Base-by-base conservation (phyloP, 2,888 invertebrate species). In the Morinoia aosen region DNA sequence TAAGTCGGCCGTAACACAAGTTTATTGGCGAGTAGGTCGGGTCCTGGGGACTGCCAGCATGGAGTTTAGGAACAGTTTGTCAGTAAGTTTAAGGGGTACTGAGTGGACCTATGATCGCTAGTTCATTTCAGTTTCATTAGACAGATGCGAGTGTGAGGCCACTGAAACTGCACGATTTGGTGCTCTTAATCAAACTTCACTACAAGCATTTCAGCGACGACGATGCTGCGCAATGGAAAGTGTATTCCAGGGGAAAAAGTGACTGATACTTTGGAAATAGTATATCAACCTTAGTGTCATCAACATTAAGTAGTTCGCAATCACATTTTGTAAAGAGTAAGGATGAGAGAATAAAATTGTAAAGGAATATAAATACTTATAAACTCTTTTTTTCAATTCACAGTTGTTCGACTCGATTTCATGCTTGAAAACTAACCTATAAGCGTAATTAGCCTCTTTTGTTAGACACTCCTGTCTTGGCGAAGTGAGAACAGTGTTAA, bases 1-100 rank as follows among this genome's bases (percentile, higher is more conserved):
- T 93, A 57, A 93, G 57, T n/a, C n/a, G 58, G 90, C 19, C 90
- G 90, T 90, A 90, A 48, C 90, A 90, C 40, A 16, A 90, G 90
- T 90, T 40, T 48, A 90, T 39, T 48, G 14, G 16, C 25, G 25
- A 25, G 33, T 76, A 76, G 76, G 19, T 76, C 10, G 76, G 33
- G 33, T 33, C 25, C 76, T 76, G 76, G 19, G 2, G 25, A 33
- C 25, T 33, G 76, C 2, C 8, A 25, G 76, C 25, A 12, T 76
- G 33, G 10, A 76, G 76, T 76, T 76, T 76, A 33, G 19, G 76
- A 76, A 76, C 61, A 76, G 33, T 76, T 76, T 76, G 76, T 76
- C 76, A 76, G 61, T 76, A 76, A 76, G 76, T 76, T 76, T 33
- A 16, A 33, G 76, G 76, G 25, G 10, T 0, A 76, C 2, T 8